Evolutionary conservation across 2,797 vertebrate species (phyloP).

Genomic region (Hypotaenidia okinawae): DNA sequence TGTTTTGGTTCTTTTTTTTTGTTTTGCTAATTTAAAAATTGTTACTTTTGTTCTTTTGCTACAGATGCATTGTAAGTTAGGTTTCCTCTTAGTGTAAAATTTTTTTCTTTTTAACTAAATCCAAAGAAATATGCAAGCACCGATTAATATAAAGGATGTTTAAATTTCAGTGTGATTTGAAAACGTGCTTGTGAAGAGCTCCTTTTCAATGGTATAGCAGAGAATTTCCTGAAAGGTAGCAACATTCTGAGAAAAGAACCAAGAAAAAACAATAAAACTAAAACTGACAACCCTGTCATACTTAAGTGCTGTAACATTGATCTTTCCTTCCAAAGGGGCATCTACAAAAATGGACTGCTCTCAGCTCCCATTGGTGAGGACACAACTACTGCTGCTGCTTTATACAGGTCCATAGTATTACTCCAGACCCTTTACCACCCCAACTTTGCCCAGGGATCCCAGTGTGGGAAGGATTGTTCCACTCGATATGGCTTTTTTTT

Average conservation of each 20-base stretch:
- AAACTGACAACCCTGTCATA: not conserved
- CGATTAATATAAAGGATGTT: not conserved
- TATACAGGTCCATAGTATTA: not conserved
- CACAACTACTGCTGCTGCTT: not conserved
- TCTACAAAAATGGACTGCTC: not conserved
- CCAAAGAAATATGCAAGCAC: not conserved
- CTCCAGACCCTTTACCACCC: not conserved
- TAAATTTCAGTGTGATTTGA: not conserved
- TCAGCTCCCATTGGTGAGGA: not conserved
- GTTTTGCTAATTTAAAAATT: not conserved
- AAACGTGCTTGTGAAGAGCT: not conserved
- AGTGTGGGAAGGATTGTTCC: not conserved
- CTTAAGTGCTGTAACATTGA: not conserved
- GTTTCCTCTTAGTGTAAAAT: not conserved
- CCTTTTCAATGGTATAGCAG: not conserved
- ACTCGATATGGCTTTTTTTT: not conserved
- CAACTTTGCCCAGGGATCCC: not conserved
- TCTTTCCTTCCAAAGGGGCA: not conserved
- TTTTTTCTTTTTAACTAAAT: not conserved
- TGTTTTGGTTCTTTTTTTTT: not conserved
- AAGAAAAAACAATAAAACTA: fast-evolving
- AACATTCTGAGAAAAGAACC: not conserved
- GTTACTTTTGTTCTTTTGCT: not conserved
- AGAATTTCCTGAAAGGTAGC: not conserved
- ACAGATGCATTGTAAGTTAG: not conserved